A percentile compares a stretch with the other conserved stretches of the same genome.
Conservation (phyloP, 2,888 invertebrate genomes). For the Mesochorus sp. region DNA sequence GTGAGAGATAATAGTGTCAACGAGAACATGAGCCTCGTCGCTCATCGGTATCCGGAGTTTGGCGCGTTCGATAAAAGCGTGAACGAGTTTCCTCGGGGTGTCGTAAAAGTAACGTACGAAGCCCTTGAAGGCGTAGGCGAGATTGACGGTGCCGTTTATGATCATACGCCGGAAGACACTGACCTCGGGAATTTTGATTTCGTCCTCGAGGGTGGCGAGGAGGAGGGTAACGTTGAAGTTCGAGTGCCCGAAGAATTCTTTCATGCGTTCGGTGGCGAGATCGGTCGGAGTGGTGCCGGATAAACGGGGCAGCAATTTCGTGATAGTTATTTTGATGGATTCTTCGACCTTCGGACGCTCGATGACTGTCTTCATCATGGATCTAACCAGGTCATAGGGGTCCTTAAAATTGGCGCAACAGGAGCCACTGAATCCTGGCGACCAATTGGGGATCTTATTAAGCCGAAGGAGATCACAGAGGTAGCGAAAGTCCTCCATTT, state of each 20-base stretch:
- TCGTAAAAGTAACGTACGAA: conserved; percentile 64
- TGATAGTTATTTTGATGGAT: conserved; percentile 33
- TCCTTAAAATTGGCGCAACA: conserved; percentile 28
- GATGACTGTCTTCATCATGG: conserved; percentile 45
- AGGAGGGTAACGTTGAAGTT: conserved; percentile 58
- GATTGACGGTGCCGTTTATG: conserved; percentile 47
- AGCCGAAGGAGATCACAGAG: conserved; percentile 60
- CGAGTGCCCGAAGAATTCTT: conserved; percentile 50
- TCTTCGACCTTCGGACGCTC: conserved; percentile 46
- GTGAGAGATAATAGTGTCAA: conserved; percentile 20
- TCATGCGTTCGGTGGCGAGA: conserved; percentile 19
- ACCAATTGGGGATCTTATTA: conserved; percentile 61
- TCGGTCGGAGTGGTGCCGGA: not conserved
- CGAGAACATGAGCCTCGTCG: not conserved
- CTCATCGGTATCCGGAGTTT: conserved; percentile 60
- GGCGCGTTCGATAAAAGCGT: conserved; percentile 60
- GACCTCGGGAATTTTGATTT: conserved; percentile 40
- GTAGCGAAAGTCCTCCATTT: conserved; percentile 60
- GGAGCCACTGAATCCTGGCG: conserved; percentile 26
- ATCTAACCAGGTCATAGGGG: conserved; percentile 51
- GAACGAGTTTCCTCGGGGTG: conserved; percentile 52
- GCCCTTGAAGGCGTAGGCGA: conserved; percentile 61
- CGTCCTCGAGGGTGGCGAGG: conserved; percentile 35
- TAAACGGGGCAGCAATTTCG: conserved; percentile 37
- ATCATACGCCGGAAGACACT: conserved; percentile 43